Conservation (phyloP, 2,888 invertebrate species). For the Apamea crenata region DNA sequence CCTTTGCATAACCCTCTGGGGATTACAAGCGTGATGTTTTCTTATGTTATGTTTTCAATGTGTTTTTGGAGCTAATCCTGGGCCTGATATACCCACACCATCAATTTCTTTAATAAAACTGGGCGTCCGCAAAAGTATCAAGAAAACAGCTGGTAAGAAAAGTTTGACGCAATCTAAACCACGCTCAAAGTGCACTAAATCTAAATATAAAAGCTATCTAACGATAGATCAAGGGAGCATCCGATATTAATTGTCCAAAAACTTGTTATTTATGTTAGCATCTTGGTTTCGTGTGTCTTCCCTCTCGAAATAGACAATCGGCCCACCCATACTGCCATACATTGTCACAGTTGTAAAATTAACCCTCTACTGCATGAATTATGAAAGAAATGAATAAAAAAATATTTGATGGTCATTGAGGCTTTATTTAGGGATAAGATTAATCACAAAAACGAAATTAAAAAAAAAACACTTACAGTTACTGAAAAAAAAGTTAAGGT, state of each 20-base stretch:
- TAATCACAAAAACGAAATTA: too few species aligned
- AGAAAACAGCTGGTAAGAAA: neutral
- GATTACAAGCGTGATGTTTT: neutral
- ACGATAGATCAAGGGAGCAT: constrained; percentile 81
- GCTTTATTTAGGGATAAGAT: too few species aligned
- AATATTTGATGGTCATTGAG: too few species aligned
- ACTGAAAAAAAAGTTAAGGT: too few species aligned
- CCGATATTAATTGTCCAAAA: constrained; percentile 89
- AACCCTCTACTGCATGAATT: too few species aligned
- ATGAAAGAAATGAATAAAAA: too few species aligned
- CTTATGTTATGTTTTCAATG: neutral
- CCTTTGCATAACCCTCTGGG: neutral
- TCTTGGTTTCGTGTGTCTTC: constrained; percentile 81
- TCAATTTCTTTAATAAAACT: neutral
- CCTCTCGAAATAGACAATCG: constrained; percentile 82
- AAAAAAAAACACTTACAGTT: too few species aligned
- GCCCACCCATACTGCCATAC: constrained; percentile 85
- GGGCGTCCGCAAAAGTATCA: neutral
- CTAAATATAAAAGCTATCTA: constrained; percentile 76
- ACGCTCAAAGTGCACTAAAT: constrained; percentile 59
- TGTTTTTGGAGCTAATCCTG: neutral
- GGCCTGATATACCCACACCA: neutral
- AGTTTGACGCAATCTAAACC: constrained; percentile 3
- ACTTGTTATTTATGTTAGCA: constrained; percentile 85
- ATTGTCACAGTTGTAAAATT: constrained; percentile 81